Base-by-base conservation (phyloP, 2,797 vertebrate genomes). In the Epinephelus coioides region DNA sequence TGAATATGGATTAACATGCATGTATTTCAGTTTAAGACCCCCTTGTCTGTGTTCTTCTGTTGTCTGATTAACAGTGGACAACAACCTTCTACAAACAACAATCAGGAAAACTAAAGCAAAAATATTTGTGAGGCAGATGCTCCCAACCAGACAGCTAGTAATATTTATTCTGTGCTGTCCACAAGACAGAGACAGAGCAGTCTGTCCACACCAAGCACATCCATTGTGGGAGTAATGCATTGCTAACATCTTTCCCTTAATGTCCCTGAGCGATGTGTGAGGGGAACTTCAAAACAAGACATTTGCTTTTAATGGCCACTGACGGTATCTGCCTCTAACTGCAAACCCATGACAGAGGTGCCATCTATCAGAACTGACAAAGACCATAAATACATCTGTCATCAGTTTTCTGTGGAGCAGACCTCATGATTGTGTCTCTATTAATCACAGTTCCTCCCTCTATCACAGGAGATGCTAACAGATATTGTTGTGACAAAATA, bases 341-440 rank as follows among this genome's bases (percentile, higher is more conserved):
- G 69, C 76, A 76, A 83, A 76, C 54, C 40, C 38, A 9, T 23
- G 56, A 78, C 69, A 84, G 71, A 77, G 83, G 76, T 77, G 75
- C 65, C 43, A 87, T 90, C 71, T 47, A 83, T 89, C 83, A 89
- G 69, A 76, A 72, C 18, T 81, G 85, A 78, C 70, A 88, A 76
- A 61, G 55, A 46, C 53, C 76, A 86, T 74, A 76, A 84, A 85
- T 82, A 86, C 82, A 83, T 81, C 85, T 69, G 78, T 83, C 74
- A 56, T 64, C 53, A 23, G 69, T 79, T 86, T 72, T 82, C 71
- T 74, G 69, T 62, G 65, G n/a, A 81, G 47, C 25, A 49, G 18
- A 66, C 59, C 44, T 44, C 10, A 51, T 17, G 23, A 76, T 61
- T 65, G 44, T 64, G 27, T 79, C 50, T 75, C 64, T 60, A 76